Evolutionary conservation across 2,113 vertebrate species (phyloP).

Genomic region (Odobenus rosmarus): DNA sequence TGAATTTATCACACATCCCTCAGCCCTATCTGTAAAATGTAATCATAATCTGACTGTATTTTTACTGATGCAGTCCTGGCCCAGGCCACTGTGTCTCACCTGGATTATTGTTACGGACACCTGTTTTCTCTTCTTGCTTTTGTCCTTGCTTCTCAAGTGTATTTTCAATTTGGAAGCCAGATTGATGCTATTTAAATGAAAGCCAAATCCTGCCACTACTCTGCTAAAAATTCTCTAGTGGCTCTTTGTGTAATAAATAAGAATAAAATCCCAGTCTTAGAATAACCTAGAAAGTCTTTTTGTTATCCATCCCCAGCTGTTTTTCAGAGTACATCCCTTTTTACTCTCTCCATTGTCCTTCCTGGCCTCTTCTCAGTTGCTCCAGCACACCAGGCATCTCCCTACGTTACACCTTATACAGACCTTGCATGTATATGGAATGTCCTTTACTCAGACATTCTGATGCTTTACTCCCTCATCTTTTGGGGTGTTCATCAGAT

Average conservation of each 20-base stretch:
- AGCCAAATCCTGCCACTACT: background rate
- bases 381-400: background rate
- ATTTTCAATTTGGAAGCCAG: background rate
- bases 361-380: background rate
- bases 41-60: background rate
- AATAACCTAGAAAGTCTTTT: background rate
- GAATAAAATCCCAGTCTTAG: background rate
- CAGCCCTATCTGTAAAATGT: background rate
- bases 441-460: background rate
- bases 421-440: background rate
- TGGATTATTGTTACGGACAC: background rate
- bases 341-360: background rate
- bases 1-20: background rate
- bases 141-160: background rate
- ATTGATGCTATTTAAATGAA: background rate
- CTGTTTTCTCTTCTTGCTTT: background rate
- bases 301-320: background rate
- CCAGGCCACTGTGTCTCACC: background rate
- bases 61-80: background rate
- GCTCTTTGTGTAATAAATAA: background rate
- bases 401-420: background rate
- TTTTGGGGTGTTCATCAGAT: background rate
- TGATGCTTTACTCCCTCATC: background rate
- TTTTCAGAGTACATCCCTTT: background rate
- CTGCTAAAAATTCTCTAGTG: background rate